Evolutionary conservation across 2,888 invertebrate genomes (phyloP).

Genomic region (Exocentrus adspersus): DNA sequence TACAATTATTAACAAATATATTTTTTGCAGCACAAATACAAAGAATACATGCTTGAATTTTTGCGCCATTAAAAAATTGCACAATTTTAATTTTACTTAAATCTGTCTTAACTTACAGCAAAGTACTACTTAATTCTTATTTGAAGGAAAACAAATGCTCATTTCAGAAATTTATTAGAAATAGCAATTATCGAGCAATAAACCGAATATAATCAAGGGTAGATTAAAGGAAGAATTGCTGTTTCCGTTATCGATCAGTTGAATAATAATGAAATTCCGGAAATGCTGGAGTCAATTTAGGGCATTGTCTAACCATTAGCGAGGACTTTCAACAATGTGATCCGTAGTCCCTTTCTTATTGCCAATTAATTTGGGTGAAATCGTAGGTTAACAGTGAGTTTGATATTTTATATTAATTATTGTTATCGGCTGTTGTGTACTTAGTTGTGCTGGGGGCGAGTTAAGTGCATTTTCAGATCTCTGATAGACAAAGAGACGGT

Average conservation of each 20-base stretch:
- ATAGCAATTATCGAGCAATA: neutral
- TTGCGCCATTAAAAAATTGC: too few relatives aligned
- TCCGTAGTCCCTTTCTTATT: slow-evolving; percentile 40
- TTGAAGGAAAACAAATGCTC: too few relatives aligned
- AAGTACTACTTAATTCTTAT: too few relatives aligned
- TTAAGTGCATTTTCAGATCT: slow-evolving; percentile 25
- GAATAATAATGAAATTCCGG: slow-evolving; percentile 52
- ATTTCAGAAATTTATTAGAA: too few relatives aligned
- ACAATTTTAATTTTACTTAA: too few relatives aligned
- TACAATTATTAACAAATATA: too few relatives aligned
- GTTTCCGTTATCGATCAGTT: slow-evolving; percentile 38
- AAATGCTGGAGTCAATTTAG: slow-evolving; percentile 50
- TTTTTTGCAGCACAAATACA: too few relatives aligned
- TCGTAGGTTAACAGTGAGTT: slow-evolving; percentile 16
- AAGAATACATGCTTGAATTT: too few relatives aligned
- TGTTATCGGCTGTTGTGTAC: slow-evolving; percentile 16
- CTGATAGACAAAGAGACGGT: neutral
- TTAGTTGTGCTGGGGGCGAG: slow-evolving; percentile 23
- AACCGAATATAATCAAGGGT: slow-evolving; percentile 16
- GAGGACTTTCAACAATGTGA: slow-evolving; percentile 44
- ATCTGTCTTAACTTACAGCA: too few relatives aligned
- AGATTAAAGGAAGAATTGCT: slow-evolving; percentile 4
- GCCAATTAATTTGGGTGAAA: slow-evolving; percentile 23
- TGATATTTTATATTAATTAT: slow-evolving; percentile 29
- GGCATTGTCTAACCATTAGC: slow-evolving; percentile 50